Evolutionary conservation across 2,113 vertebrate genomes (phyloP), one percentile per base, ranked within the genome.

Genomic region (Hiodon alosoides): DNA sequence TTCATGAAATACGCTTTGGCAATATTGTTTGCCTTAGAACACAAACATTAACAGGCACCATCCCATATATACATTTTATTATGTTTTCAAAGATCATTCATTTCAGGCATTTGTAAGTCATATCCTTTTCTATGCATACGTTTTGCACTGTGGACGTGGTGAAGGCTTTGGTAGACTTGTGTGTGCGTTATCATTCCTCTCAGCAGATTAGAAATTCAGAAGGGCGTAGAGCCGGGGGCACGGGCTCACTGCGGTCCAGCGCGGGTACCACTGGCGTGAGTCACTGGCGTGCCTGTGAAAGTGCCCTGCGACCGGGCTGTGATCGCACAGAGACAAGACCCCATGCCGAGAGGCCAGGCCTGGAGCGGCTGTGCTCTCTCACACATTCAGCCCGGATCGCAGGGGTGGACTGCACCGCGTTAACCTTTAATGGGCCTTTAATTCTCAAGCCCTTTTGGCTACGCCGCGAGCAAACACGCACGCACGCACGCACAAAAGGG

Each of bases 331-430:
- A 4, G 6, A 10, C 3, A 8, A 2, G 89, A 88, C 85, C 90
- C 91, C 93, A 94, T n/a, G 79, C 90, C 52, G 91, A 14, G 91
- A 93, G 90, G 92, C 92, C 89, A 91, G 93, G 81, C 93, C 90
- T 81, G 87, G 87, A 91, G 93, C 86, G 88, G 90, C 88, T 88
- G 83, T 89, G 90, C 90, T 87, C 86, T 89, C 86, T 86, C 70
- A 77, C 79, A 85, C 69, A 16, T 72, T 82, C 86, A 31, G 89
- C 85, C 69, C 64, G 53, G 58, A 74, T 50, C 75, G 8, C 8
- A 53, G 62, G 62, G 48, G 61, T 13, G 61, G 16, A 64, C 16
- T 4, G 64, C 64, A 13, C 67, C 47, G 67, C 48, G 50, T 10
- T 57, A 74, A 57, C 73, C 73, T 67, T 17, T 67, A 47, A 67